phyloP scores from a whole-genome alignment of 1,140 invertebrate species.

The Ptiloglossa arizonensis region DNA sequence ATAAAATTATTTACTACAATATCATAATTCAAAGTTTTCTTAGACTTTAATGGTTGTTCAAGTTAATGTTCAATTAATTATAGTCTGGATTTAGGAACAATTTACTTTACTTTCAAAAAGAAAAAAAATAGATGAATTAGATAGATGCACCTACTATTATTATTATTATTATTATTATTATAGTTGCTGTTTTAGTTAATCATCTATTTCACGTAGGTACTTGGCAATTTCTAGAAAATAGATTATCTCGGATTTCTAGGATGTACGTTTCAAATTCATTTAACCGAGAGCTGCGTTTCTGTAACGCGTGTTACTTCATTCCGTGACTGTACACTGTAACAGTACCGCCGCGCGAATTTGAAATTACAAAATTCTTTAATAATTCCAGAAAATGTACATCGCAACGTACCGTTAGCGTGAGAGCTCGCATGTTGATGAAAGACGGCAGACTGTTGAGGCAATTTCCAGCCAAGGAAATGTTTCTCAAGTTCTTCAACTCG shows the following conservation, averaged over 20 bases:
- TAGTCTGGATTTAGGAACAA: too few species aligned
- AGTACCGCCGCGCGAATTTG: slow-evolving; percentile 7
- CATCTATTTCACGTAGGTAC: too few species aligned
- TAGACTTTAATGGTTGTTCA: too few species aligned
- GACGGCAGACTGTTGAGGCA: slow-evolving; percentile 81
- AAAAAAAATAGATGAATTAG: too few species aligned
- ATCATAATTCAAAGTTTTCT: too few species aligned
- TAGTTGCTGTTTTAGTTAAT: too few species aligned
- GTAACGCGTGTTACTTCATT: not conserved
- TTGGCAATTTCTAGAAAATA: too few species aligned
- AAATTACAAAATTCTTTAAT: slow-evolving; percentile 22
- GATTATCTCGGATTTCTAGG: slow-evolving; percentile 1
- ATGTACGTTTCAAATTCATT: not conserved
- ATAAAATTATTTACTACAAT: too few species aligned
- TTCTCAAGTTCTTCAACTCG: slow-evolving; percentile 83
- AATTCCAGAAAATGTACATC: slow-evolving; percentile 12
- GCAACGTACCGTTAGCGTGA: slow-evolving; percentile 74
- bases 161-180: too few species aligned
- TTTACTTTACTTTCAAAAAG: too few species aligned
- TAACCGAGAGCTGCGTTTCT: not conserved
- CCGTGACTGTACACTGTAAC: not conserved
- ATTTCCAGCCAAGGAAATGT: slow-evolving; percentile 85
- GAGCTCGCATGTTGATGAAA: slow-evolving; percentile 82
- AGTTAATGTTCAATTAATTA: too few species aligned
- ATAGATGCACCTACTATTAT: too few species aligned